Evolutionary conservation across 2,113 vertebrate species (phyloP).

Genomic region (Dipodomys spectabilis): DNA sequence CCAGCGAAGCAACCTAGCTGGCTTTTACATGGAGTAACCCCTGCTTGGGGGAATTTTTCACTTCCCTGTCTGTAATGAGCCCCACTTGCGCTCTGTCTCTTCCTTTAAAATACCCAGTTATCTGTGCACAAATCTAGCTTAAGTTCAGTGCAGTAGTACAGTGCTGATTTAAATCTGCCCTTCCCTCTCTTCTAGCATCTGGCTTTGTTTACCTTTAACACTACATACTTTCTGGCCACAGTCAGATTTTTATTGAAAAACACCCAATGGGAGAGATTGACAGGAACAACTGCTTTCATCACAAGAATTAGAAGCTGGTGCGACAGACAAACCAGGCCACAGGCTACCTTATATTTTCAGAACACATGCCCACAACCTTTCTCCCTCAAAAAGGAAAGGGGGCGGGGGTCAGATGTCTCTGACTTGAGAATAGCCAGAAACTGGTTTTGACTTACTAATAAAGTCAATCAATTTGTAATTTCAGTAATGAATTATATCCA

Average conservation of each 20-base stretch:
- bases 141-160: background rate
- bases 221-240: background rate
- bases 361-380: background rate
- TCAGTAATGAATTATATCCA: slow-evolving; percentile 26
- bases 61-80: background rate
- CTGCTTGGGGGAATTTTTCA: background rate
- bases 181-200: too few relatives aligned
- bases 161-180: background rate
- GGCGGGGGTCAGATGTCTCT: background rate
- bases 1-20: background rate
- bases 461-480: background rate
- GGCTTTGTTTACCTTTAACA: background rate
- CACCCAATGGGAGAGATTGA: background rate
- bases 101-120: background rate
- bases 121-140: background rate
- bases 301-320: background rate
- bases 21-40: background rate
- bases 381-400: background rate
- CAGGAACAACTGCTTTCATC: background rate
- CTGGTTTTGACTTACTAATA: background rate
- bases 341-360: background rate
- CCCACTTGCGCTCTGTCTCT: background rate
- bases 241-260: background rate
- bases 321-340: background rate
- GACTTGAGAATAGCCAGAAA: background rate